A percentile compares a stretch with the other conserved stretches of the same genome.
Conservation (phyloP, 2,888 invertebrate genomes). For the Stenoptilia bipunctidactyla region DNA sequence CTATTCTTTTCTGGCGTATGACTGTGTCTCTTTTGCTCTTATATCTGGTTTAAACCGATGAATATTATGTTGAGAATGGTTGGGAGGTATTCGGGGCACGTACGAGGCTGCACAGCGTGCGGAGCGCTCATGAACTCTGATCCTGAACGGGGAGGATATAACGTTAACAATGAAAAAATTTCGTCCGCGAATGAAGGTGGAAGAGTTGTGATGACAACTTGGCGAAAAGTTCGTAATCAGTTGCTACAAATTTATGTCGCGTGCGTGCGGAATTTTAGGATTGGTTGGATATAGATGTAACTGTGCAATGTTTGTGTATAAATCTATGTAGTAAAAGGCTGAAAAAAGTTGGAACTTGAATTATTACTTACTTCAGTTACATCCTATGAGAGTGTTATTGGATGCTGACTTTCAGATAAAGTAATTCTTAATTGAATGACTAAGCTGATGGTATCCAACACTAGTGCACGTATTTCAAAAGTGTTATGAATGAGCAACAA, state of each 20-base stretch:
- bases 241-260: slow-evolving; percentile 62
- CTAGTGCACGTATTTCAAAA: too few relatives aligned
- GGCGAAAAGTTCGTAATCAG: slow-evolving; percentile 60
- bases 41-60: slow-evolving; percentile 59
- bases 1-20: slow-evolving; percentile 30
- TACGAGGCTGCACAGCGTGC: slow-evolving; percentile 45
- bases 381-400: too few relatives aligned
- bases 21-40: slow-evolving; percentile 36
- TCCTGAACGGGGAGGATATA: slow-evolving; percentile 56
- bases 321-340: too few relatives aligned
- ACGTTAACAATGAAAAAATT: slow-evolving; percentile 61
- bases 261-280: slow-evolving; percentile 35
- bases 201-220: slow-evolving; percentile 66
- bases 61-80: slow-evolving; percentile 39
- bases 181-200: slow-evolving; percentile 39
- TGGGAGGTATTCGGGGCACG: slow-evolving; percentile 59
- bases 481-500: too few relatives aligned
- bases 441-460: too few relatives aligned
- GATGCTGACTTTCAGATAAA: too few relatives aligned
- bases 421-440: too few relatives aligned
- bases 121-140: slow-evolving; percentile 60
- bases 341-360: too few relatives aligned
- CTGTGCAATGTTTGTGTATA: too few relatives aligned
- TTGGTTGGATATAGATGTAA: background rate
- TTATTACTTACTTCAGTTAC: too few relatives aligned